Evolutionary conservation across 2,113 vertebrate species (phyloP), one percentile per base, ranked within the genome.

Genomic region (Scomber japonicus): DNA sequence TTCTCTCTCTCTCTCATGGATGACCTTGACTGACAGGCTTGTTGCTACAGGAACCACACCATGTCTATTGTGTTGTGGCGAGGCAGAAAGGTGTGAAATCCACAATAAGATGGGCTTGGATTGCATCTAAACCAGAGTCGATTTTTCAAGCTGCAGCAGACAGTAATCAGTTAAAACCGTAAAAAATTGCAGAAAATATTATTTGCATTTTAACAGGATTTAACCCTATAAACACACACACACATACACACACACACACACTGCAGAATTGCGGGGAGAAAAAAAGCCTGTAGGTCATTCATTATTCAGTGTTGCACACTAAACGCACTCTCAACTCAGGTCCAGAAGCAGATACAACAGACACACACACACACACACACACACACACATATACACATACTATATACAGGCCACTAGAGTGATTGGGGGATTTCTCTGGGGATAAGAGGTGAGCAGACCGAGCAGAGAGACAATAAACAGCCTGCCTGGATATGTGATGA

Each of bases 21-120:
- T 77, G 82, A 89, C 91, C 91, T 90, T 90, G 89, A 91, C 78
- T 82, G 90, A 78, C 75, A 72, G 85, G 78, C 83, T 71, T 61
- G 88, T 85, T 89, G 87, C 89, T 82, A 86, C 75, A 88, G 83
- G 72, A 88, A 92, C 70, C 66, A 50, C 35, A 88, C 48, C 59
- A 19, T 76, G 71, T 64, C 60, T 70, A 70, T 71, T 85, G 65
- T 67, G 69, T 51, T 59, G 50, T n/a, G 49, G 55, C 50, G 78
- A 71, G 51, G 54, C 71, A 75, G 65, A 44, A 87, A 76, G 73
- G 90, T 90, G 92, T 91, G 90, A 91, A 89, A 90, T 89, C 78
- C 78, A 66, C 78, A 84, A 70, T 85, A 70, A 74, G 19, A 79
- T 44, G 24, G 24, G 40, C 40, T 80, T 15, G 5, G 85, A 85